A percentile compares a stretch with the other conserved stretches of the same genome.
phyloP scores from a whole-genome alignment of 2,113 vertebrate genomes.

The Tor tambroides region DNA sequence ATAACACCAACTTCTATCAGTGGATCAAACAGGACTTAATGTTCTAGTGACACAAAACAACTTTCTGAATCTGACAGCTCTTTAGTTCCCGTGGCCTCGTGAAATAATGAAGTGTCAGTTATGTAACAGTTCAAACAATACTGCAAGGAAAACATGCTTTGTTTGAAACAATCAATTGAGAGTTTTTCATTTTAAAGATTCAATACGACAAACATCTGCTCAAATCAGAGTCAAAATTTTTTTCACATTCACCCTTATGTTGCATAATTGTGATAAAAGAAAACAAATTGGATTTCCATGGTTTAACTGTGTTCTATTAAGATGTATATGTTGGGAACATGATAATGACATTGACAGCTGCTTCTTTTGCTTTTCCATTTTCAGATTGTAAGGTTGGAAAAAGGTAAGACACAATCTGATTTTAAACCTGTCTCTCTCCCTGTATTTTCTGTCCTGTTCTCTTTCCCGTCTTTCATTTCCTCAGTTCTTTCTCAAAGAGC shows the following conservation, averaged over 20 bases:
- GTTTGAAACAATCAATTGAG: not conserved
- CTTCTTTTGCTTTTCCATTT: constrained; percentile 12
- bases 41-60: not conserved
- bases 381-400: not conserved
- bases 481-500: constrained; percentile 20
- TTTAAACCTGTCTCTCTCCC: too few relatives aligned
- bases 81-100: not conserved
- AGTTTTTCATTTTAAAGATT: not conserved
- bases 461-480: constrained; percentile 13
- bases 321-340: not conserved
- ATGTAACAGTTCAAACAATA: not conserved
- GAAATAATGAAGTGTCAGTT: not conserved
- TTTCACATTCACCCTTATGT: not conserved
- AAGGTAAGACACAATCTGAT: not conserved
- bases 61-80: not conserved
- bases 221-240: too few relatives aligned
- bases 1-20: not conserved
- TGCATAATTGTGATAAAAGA: not conserved
- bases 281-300: not conserved
- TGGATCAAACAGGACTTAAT: not conserved
- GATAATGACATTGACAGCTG: not conserved
- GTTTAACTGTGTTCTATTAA: not conserved
- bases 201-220: too few relatives aligned
- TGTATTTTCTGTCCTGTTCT: not conserved
- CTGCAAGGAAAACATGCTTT: not conserved